A percentile compares a stretch with the other conserved stretches of the same genome.
Conservation (phyloP, 2,113 vertebrate species). For the Odobenus rosmarus region DNA sequence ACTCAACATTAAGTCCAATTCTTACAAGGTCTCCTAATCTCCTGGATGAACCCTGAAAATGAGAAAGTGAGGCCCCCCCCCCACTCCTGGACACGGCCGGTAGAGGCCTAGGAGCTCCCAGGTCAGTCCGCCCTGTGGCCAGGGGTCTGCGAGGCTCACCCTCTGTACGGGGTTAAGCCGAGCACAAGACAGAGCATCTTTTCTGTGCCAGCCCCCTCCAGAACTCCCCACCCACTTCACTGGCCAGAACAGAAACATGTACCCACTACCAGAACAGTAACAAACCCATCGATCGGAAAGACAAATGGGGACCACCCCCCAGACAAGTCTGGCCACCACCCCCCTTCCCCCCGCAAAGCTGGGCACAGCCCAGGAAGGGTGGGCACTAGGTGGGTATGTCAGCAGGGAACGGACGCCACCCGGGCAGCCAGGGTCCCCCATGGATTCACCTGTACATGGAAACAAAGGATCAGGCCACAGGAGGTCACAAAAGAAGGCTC, state of each 20-base stretch:
- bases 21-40: neutral
- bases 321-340: neutral
- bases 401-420: neutral
- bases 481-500: neutral
- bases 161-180: neutral
- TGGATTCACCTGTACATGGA: neutral
- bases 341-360: neutral
- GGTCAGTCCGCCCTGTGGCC: too few relatives aligned
- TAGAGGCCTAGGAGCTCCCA: neutral
- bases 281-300: neutral
- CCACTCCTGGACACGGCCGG: accelerated
- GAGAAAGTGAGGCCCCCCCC: neutral
- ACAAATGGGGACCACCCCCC: neutral
- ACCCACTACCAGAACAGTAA: neutral
- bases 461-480: neutral
- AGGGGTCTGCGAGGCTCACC: neutral
- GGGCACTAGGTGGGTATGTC: neutral
- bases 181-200: neutral
- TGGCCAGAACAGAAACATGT: neutral
- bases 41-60: neutral
- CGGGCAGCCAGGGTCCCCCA: neutral
- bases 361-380: neutral
- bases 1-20: neutral
- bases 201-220: neutral
- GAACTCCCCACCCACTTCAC: neutral